Evolutionary conservation across 2,888 invertebrate species (phyloP).

Genomic region (Pammene fasciana): DNA sequence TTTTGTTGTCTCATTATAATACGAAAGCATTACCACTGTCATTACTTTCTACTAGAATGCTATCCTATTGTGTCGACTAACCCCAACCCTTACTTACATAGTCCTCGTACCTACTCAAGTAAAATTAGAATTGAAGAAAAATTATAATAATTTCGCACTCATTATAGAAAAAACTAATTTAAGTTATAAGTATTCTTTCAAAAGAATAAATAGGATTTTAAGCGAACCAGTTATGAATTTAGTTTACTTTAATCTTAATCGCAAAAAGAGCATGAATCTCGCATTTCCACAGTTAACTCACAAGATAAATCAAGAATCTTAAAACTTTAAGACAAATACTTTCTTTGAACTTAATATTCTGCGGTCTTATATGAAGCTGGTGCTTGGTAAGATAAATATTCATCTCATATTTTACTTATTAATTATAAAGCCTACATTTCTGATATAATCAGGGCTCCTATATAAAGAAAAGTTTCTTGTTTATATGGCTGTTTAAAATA

Average conservation of each 20-base stretch:
- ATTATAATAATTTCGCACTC: background rate
- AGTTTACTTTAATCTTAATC: constrained; percentile 2
- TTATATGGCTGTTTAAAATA: too few relatives aligned
- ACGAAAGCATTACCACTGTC: too few relatives aligned
- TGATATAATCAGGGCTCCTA: too few relatives aligned
- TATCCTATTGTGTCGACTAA: too few relatives aligned
- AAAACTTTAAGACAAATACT: constrained; percentile 27
- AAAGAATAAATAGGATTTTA: constrained; percentile 6
- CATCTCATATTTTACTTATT: too few relatives aligned
- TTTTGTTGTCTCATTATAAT: too few relatives aligned
- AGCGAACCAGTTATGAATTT: constrained; percentile 8
- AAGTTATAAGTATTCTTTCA: background rate
- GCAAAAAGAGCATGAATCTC: constrained; percentile 22
- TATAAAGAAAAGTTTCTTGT: too few relatives aligned
- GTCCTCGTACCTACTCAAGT: too few relatives aligned
- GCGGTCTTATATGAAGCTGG: constrained; percentile 7
- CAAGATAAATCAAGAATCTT: constrained; percentile 22
- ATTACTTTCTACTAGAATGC: too few relatives aligned
- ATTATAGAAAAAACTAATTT: background rate
- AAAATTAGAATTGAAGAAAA: too few relatives aligned
- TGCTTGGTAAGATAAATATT: background rate
- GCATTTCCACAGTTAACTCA: constrained; percentile 20
- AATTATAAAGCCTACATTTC: too few relatives aligned
- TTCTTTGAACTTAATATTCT: constrained; percentile 24
- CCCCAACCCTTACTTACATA: too few relatives aligned